Evolutionary conservation across 2,888 invertebrate species (phyloP).

Genomic region (Encarsia formosa): DNA sequence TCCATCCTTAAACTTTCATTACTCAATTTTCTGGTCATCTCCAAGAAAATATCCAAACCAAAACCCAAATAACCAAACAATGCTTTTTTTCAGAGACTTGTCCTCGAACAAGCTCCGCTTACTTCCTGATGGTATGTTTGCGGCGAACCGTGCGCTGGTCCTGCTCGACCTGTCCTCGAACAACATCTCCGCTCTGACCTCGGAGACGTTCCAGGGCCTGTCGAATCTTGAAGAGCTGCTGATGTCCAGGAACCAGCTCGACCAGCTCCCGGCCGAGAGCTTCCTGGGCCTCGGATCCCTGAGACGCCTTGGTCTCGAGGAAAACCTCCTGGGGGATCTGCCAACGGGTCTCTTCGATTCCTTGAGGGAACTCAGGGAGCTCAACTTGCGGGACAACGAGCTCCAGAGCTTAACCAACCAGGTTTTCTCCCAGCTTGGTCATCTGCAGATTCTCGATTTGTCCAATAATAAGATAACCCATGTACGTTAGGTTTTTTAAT

Average conservation of each 20-base stretch:
- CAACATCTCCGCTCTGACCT: slow-evolving; percentile 63
- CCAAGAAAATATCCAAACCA: too few relatives aligned
- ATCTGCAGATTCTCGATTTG: slow-evolving; percentile 62
- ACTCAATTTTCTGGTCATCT: too few relatives aligned
- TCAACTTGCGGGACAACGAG: slow-evolving; percentile 68
- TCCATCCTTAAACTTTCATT: too few relatives aligned
- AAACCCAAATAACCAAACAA: too few relatives aligned
- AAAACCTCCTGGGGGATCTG: slow-evolving; percentile 60
- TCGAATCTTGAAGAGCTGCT: slow-evolving; percentile 66
- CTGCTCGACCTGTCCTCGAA: slow-evolving; percentile 73
- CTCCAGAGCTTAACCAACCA: slow-evolving; percentile 59
- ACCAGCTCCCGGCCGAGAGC: slow-evolving; percentile 56
- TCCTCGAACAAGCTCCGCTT: slow-evolving; percentile 63
- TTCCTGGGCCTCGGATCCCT: slow-evolving; percentile 60
- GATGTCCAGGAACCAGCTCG: slow-evolving; percentile 63
- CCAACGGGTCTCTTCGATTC: slow-evolving; percentile 59
- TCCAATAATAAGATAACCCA: slow-evolving; percentile 65
- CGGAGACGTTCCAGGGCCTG: slow-evolving; percentile 58
- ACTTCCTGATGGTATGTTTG: slow-evolving; percentile 60
- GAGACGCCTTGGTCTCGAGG: slow-evolving; percentile 63
- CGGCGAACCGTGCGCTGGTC: slow-evolving; percentile 39
- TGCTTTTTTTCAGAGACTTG: slow-evolving; percentile 54
- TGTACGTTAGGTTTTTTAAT: too few relatives aligned
- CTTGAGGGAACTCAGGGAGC: slow-evolving; percentile 59
- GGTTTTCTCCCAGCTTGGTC: slow-evolving; percentile 56